A percentile compares a stretch with the other conserved stretches of the same genome.
These are phyloP conservation scores for Rotaria magnacalcarata DNA, from an alignment of 2,888 invertebrate genomes.

Conservation along the genomic window DNA sequence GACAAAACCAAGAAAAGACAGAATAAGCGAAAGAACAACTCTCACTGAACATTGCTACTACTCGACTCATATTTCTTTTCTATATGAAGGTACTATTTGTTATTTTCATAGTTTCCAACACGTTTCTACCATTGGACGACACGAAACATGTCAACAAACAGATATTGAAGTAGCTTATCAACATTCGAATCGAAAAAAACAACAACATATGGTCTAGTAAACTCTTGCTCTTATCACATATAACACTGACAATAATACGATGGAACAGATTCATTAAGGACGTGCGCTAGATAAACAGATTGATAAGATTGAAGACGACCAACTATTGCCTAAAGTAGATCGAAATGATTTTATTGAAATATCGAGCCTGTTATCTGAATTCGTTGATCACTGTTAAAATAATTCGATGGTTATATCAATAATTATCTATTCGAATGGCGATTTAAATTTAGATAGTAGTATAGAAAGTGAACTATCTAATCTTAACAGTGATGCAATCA, in stretches of 20 bases:
- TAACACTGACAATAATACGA: background rate
- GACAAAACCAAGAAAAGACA: background rate
- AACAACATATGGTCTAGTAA: background rate
- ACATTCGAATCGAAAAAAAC: background rate
- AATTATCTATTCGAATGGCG: no score
- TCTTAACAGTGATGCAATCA: no score
- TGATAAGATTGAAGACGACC: no score
- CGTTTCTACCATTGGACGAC: background rate
- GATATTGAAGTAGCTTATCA: background rate
- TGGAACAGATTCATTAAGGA: no score
- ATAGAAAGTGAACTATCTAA: no score
- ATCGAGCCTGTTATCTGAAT: no score
- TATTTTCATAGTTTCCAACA: background rate
- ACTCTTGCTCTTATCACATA: background rate
- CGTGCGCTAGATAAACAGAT: no score
- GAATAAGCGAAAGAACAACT: background rate
- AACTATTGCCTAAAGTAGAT: no score
- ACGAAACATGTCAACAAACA: background rate
- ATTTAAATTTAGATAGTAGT: no score
- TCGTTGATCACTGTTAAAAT: no score
- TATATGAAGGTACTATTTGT: background rate
- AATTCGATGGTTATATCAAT: no score
- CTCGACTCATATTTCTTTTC: background rate
- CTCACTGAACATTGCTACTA: background rate
- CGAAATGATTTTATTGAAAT: no score